These are phyloP conservation scores for Heloderma charlesbogerti DNA, from an alignment of 2,113 vertebrate genomes.

Conservation along the genomic window DNA sequence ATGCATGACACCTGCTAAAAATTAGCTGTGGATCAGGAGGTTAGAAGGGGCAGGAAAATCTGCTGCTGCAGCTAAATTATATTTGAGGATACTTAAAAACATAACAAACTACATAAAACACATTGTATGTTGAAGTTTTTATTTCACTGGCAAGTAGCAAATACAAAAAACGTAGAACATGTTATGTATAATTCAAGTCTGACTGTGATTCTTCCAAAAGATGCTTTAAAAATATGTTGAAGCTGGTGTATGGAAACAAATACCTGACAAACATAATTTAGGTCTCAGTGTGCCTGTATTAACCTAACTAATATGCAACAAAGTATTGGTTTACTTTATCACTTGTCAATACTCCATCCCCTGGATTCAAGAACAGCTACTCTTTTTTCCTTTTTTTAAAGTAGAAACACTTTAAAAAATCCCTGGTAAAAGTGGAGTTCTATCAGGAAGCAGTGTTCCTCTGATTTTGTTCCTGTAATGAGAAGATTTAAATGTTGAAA, in stretches of 20 bases:
- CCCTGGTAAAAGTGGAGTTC: not conserved
- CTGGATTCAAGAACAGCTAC: not conserved
- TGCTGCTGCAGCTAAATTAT: not conserved
- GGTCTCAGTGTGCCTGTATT: not conserved
- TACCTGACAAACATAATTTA: not conserved
- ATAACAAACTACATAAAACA: not conserved
- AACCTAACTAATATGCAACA: not conserved
- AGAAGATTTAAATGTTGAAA: conserved; percentile 12
- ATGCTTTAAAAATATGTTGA: conserved; percentile 1
- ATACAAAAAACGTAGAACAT: not conserved
- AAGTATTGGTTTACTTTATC: too few species aligned
- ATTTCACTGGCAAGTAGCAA: not conserved
- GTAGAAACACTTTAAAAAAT: too few species aligned
- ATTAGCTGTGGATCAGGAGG: not conserved
- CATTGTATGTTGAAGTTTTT: not conserved
- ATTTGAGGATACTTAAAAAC: not conserved
- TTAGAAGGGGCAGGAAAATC: not conserved
- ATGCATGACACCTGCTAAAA: not conserved
- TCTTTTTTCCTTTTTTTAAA: not conserved
- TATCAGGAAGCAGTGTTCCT: not conserved
- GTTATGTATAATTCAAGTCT: not conserved
- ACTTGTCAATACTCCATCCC: not conserved
- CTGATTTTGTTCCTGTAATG: conserved; percentile 22
- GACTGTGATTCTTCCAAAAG: not conserved
- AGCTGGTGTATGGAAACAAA: not conserved